phyloP scores from a whole-genome alignment of 2,888 invertebrate genomes.

The Macrophya alboannulata region DNA sequence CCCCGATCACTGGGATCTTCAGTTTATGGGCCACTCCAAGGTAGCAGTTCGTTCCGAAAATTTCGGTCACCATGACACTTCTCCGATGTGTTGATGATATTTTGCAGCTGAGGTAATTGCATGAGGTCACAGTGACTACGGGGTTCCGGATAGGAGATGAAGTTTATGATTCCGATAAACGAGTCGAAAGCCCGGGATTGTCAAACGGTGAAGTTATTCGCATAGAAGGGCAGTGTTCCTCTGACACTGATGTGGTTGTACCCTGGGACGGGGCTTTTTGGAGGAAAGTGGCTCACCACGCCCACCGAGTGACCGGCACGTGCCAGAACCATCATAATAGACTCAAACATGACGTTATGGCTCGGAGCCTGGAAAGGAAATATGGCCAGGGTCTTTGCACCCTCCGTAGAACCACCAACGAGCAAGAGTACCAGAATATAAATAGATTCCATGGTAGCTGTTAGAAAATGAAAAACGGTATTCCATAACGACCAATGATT shows the following conservation, averaged over 20 bases:
- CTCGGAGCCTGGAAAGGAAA: conserved; percentile 34
- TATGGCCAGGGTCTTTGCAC: conserved; percentile 33
- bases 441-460: background rate
- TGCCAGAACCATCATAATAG: conserved; percentile 19
- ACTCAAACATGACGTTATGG: conserved; percentile 35
- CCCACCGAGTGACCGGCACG: conserved; percentile 25
- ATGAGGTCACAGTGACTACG: background rate
- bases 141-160: background rate
- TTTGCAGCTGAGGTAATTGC: conserved; percentile 3
- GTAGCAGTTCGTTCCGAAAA: conserved; percentile 27
- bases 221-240: background rate
- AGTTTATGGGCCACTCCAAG: conserved; percentile 4
- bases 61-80: conserved; percentile 7
- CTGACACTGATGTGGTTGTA: conserved; percentile 22
- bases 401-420: background rate
- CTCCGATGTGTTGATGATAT: background rate
- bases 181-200: background rate
- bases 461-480: background rate
- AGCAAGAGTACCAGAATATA: background rate
- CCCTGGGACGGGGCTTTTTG: background rate
- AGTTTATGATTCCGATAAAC: background rate
- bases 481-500: no score
- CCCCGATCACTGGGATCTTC: background rate
- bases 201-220: background rate
- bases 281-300: conserved; percentile 33